phyloP scores from a whole-genome alignment of 2,113 vertebrate species.

The Emydocephalus ijimae region DNA sequence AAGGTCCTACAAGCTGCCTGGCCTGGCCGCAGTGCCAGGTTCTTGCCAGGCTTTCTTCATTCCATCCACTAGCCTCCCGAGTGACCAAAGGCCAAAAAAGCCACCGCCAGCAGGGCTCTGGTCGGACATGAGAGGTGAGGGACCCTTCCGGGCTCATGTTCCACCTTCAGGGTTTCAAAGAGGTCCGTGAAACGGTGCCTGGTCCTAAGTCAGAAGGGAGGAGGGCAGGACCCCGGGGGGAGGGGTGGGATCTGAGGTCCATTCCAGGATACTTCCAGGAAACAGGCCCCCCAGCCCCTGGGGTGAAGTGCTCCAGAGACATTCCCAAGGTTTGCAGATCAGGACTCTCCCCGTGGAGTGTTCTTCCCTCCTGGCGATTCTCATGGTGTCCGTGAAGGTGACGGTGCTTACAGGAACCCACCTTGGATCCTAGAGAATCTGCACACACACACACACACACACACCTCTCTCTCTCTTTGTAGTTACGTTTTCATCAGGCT shows the following conservation, averaged over 20 bases:
- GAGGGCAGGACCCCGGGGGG: background rate
- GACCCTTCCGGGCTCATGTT: background rate
- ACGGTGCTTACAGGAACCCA: background rate
- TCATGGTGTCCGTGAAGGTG: background rate
- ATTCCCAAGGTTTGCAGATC: background rate
- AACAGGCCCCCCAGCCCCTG: too few relatives aligned
- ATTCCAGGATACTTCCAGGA: background rate
- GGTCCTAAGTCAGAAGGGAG: background rate
- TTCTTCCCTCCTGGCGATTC: background rate
- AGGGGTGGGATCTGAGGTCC: background rate
- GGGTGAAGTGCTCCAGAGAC: background rate
- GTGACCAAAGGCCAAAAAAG: background rate
- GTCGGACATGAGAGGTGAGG: background rate
- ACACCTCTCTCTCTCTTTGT: too few relatives aligned
- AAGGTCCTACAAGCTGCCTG: background rate
- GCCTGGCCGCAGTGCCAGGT: too few relatives aligned
- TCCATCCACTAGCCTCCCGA: background rate
- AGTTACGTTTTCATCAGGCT: too few relatives aligned
- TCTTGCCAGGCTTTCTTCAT: background rate
- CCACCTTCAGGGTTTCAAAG: too few relatives aligned
- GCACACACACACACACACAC: too few relatives aligned
- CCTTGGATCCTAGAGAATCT: background rate
- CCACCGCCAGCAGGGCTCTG: too few relatives aligned
- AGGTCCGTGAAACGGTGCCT: background rate
- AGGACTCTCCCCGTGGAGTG: background rate